Base-by-base conservation (phyloP, 64 coral and sea anemone species). In the Orbicella faveolata region DNA sequence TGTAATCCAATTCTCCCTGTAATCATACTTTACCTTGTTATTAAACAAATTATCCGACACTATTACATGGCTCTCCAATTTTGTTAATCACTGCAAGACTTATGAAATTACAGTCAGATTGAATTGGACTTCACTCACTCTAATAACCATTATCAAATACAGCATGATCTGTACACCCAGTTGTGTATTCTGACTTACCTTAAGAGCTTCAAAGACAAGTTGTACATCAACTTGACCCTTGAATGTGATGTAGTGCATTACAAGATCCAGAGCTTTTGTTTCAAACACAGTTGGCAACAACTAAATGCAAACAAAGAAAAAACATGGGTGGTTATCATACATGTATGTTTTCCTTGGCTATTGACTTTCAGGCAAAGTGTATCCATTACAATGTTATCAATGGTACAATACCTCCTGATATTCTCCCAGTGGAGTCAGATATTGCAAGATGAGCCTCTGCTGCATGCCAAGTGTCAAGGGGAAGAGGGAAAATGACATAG, bases 391-490 rank as follows among this genome's bases (percentile, higher is more conserved):
- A 6, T 9, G 61, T 48, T 5, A 48, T 3, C 4, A 5, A 86
- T 1, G 51, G 34, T 26, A 79, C 16, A 13, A 10, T 91, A 98
- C 96, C 94, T 98, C 96, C 88, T 98, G 96, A 77, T 95, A 98
- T 88, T 98, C 96, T 52, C 96, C 96, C 52, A 98, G 79, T 53
- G 96, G 93, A 8, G 94, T 95, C 61, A 98, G 87, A 48, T 95
- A 98, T 69, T 92, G 93, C 15, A 98, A 26, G 39, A 98, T 98
- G 12, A 98, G 75, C 41, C 93, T 87, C 63, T 95, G 94, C 23
- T 98, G 96, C 83, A 92, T 92, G 54, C 90, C 88, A 33, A 98
- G 90, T 23, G 96, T 91, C 19, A 98, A 33, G 10, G 93, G 93
- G 74, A 59, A 76, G 9, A 98, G 79, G 0, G 55, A 90, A 48